phyloP scores from a whole-genome alignment of 2,888 invertebrate genomes.

The Sepioteuthis lessoniana region DNA sequence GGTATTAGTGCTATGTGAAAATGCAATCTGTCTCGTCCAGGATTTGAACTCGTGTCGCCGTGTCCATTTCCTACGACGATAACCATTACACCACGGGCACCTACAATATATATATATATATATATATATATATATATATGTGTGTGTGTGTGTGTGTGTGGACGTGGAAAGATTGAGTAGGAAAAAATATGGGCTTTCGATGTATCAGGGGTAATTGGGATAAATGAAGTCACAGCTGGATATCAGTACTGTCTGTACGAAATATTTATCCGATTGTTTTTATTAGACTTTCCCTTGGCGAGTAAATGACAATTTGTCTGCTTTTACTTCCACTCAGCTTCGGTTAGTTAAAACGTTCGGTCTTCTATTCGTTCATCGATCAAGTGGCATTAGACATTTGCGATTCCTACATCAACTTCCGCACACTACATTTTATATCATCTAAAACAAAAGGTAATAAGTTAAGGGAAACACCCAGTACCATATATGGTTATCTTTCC shows the following conservation, averaged over 20 bases:
- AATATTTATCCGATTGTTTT: background rate
- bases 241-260: background rate
- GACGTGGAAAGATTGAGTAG: background rate
- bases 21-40: too few species aligned
- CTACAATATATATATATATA: too few species aligned
- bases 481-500: background rate
- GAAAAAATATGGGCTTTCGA: background rate
- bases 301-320: background rate
- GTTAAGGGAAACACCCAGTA: accelerated
- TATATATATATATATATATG: background rate
- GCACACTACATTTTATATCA: too few species aligned
- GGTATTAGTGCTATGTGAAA: too few species aligned
- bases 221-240: background rate
- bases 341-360: background rate
- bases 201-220: background rate
- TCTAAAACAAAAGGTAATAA: background rate
- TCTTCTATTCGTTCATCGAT: background rate
- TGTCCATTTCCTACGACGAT: too few species aligned
- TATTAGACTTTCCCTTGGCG: background rate
- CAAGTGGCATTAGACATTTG: background rate
- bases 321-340: background rate
- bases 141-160: background rate
- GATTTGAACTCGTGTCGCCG: too few species aligned
- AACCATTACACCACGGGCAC: too few species aligned
- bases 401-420: background rate